Percentiles rank a stretch among this genome's conserved stretches.
phyloP scores from a whole-genome alignment of 2,113 vertebrate species.

The Coreoperca whiteheadi region DNA sequence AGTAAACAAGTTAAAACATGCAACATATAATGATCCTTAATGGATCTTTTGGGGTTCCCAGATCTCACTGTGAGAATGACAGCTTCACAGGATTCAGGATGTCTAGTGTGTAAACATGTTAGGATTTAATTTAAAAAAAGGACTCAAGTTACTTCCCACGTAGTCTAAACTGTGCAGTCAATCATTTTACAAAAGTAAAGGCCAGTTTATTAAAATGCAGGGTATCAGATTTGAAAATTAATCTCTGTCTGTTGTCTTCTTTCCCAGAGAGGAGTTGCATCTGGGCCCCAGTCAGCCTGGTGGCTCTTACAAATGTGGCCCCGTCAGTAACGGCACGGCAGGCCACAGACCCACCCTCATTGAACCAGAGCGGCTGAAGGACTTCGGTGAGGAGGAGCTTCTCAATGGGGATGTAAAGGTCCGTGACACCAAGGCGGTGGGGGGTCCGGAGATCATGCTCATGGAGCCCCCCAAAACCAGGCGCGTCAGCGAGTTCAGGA shows the following conservation, averaged over 20 bases:
- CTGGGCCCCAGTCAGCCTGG: conserved; percentile 72
- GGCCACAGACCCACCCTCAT: conserved; percentile 83
- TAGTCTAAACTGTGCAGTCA: background rate
- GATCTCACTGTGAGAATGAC: too few relatives aligned
- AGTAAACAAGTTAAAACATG: background rate
- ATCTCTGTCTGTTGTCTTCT: background rate
- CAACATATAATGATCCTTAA: background rate
- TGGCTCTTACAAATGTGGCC: conserved; percentile 63
- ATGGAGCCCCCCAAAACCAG: conserved; percentile 80
- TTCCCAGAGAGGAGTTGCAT: conserved; percentile 81
- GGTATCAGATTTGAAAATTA: background rate
- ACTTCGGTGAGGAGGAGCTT: conserved; percentile 91
- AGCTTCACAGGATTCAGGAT: background rate
- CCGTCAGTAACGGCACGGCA: conserved; percentile 76
- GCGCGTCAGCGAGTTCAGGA: conserved; percentile 68
- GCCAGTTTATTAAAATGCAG: background rate
- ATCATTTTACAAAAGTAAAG: background rate
- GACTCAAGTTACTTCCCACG: background rate
- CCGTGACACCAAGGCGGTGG: conserved; percentile 82
- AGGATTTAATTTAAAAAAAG: background rate
- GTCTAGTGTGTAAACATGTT: background rate
- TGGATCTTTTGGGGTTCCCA: background rate
- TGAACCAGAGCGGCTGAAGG: conserved; percentile 89
- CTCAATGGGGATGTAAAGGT: conserved; percentile 86
- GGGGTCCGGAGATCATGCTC: conserved; percentile 77